phyloP scores from a whole-genome alignment of 2,113 vertebrate genomes.

The Bolborhynchus lineola region DNA sequence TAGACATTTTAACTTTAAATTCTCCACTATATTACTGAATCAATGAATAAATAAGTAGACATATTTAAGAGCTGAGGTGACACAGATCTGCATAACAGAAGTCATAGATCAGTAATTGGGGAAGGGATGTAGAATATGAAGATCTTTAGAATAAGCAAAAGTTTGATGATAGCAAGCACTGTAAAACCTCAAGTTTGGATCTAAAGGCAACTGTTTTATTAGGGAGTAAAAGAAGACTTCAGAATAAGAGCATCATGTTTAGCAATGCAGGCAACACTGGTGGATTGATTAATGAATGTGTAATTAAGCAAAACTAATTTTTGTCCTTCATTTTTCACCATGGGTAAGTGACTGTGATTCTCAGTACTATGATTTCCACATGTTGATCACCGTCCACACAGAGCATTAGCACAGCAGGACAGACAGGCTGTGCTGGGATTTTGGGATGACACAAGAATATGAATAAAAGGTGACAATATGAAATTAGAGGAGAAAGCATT shows the following conservation, averaged over 20 bases:
- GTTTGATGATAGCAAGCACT: background rate
- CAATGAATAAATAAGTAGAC: background rate
- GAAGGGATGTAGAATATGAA: background rate
- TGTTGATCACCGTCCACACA: background rate
- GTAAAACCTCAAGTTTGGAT: background rate
- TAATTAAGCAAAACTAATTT: background rate
- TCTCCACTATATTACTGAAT: background rate
- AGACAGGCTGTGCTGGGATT: background rate
- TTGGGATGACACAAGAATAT: background rate
- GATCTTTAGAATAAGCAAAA: background rate
- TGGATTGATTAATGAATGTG: background rate
- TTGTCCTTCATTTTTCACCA: background rate
- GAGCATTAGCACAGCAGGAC: rapidly evolving
- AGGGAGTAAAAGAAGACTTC: background rate
- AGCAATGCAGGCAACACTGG: background rate
- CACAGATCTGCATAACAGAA: background rate
- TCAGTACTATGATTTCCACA: background rate
- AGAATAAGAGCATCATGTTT: background rate
- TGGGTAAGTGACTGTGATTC: background rate
- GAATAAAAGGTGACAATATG: background rate
- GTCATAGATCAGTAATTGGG: background rate
- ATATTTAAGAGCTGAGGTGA: background rate
- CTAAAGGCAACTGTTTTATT: background rate
- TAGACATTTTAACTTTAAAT: background rate
- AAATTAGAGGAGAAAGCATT: background rate